Evolutionary conservation across 2,888 invertebrate genomes (phyloP).

Genomic region (Deilephila elpenor): DNA sequence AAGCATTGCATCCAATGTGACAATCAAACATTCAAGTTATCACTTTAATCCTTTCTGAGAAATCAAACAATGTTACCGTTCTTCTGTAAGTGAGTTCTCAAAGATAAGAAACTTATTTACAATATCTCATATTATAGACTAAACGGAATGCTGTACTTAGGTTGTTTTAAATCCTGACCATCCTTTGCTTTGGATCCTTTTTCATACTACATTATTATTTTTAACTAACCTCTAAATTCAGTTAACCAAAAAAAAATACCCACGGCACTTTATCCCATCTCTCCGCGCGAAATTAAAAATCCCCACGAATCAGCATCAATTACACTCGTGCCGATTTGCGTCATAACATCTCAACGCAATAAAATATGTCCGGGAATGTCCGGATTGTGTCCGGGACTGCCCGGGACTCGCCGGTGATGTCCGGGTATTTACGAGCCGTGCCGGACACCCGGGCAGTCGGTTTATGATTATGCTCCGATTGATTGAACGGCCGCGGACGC

Average conservation of each 20-base stretch:
- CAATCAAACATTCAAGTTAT: too few relatives aligned
- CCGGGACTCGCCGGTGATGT: constrained; percentile 46
- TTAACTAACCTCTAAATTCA: neutral
- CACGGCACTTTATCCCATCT: neutral
- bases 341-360: constrained; percentile 72
- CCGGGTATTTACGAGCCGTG: constrained; percentile 74
- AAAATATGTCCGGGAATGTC: constrained; percentile 62
- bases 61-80: too few relatives aligned
- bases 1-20: too few relatives aligned
- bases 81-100: too few relatives aligned
- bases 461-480: constrained; percentile 82
- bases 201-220: too few relatives aligned
- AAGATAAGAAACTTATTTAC: too few relatives aligned
- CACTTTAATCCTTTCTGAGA: too few relatives aligned
- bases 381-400: constrained; percentile 35
- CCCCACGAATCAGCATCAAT: constrained; percentile 63
- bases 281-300: constrained; percentile 38
- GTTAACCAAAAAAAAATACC: neutral
- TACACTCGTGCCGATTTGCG: constrained; percentile 70
- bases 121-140: too few relatives aligned
- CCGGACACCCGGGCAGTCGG: constrained; percentile 51
- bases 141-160: too few relatives aligned
- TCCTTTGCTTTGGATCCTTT: too few relatives aligned
- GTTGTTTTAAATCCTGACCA: too few relatives aligned
- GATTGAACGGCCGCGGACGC: constrained; percentile 78